Base-by-base conservation (phyloP, 2,113 vertebrate species). In the Campylomormyrus tamandua region DNA sequence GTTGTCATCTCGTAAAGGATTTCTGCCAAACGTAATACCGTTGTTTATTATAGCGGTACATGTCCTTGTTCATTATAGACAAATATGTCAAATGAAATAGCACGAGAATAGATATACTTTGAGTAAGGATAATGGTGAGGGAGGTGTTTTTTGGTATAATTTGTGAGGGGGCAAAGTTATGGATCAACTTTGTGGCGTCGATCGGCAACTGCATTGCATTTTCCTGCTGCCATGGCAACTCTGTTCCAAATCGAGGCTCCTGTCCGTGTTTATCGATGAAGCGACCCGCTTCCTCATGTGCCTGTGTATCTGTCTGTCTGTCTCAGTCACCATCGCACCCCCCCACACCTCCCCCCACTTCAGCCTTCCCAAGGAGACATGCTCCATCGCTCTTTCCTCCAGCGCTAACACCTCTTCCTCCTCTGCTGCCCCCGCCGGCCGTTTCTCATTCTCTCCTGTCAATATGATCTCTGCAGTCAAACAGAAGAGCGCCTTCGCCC, bases 401-500 rank as follows among this genome's bases (percentile, higher is more conserved):
- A 96, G 96, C 83, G 94, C 96, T 91, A 90, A 93, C 35, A 93
- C 95, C 0, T 91, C 95, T 7, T 94, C 94, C 5, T 66, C 95
- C 0, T 91, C 95, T 6, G 94, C 93, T 5, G 50, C 95, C 50
- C 52, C 84, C 94, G 45, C 90, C 31, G 97, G 96, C 90, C 95
- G 96, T 96, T 97, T 96, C 96, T 98, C 98, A 96, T 98, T 99
- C 97, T 98, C 97, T 87, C 96, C 98, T 91, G 97, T 98, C 95
- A 97, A 97, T 95, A 97, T 98, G 97, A 97, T 99, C 96, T 99
- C 97, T 92, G 97, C 97, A 89, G 98, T 99, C 95, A 99, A 99
- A 96, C 98, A 99, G 97, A 99, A 98, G 94, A 99, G 98, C 96
- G 98, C 98, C 96, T 99, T 99, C 87, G 98, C 98, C 90, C 98